These are phyloP conservation scores for Odocoileus hemionus DNA, from an alignment of 2,113 vertebrate species.

Conservation along the genomic window DNA sequence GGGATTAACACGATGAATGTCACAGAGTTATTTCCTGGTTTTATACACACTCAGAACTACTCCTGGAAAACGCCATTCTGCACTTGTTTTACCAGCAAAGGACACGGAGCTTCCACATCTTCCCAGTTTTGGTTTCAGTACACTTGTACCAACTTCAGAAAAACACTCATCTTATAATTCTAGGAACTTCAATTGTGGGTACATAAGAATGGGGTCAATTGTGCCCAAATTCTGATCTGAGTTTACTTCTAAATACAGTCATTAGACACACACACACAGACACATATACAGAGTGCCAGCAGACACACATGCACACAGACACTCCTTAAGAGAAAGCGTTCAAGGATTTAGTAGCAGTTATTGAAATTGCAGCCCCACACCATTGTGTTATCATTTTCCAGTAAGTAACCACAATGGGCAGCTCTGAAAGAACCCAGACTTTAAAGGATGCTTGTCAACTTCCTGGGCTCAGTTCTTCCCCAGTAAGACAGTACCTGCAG, in stretches of 20 bases:
- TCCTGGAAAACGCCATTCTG: neutral
- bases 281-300: neutral
- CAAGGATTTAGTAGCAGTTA: neutral
- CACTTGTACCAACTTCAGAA: neutral
- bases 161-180: neutral
- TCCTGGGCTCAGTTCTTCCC: neutral
- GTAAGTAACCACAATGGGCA: neutral
- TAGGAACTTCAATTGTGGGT: neutral
- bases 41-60: neutral
- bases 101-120: neutral
- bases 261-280: neutral
- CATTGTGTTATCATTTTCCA: neutral
- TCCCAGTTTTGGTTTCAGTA: neutral
- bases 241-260: neutral
- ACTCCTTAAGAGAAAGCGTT: neutral
- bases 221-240: neutral
- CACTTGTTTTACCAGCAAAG: neutral
- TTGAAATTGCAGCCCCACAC: neutral
- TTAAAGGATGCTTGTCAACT: neutral
- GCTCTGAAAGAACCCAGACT: neutral
- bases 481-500: neutral
- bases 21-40: constrained; percentile 30
- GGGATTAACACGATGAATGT: neutral
- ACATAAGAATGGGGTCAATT: neutral
- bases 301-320: neutral